phyloP scores from a whole-genome alignment of 2,888 invertebrate species.

The Tanytarsus gracilentus region DNA sequence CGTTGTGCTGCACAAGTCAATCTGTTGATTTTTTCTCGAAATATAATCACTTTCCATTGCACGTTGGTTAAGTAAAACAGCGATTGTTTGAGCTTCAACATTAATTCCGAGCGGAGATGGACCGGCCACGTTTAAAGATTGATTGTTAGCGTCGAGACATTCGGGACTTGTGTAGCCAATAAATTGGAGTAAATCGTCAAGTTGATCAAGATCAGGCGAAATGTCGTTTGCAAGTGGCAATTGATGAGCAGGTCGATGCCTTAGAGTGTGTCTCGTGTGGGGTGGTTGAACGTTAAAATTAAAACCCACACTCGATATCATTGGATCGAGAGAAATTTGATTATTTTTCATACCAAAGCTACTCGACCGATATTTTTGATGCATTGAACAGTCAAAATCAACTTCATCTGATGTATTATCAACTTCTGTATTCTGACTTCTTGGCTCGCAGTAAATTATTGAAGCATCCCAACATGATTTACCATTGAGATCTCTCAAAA shows the following conservation, averaged over 20 bases:
- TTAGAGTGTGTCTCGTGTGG: constrained; percentile 56
- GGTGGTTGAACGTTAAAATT: constrained; percentile 52
- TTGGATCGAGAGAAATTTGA: constrained; percentile 35
- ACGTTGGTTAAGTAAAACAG: constrained; percentile 72
- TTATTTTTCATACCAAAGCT: constrained; percentile 7
- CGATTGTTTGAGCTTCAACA: constrained; percentile 77
- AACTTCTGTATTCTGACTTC: constrained; percentile 33
- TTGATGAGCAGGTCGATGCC: constrained; percentile 63
- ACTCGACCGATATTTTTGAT: constrained; percentile 27
- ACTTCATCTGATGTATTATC: constrained; percentile 22
- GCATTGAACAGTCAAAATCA: constrained; percentile 14
- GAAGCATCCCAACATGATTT: constrained; percentile 96
- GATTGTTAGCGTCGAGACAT: constrained; percentile 56
- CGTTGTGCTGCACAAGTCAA: neutral
- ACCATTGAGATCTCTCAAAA: constrained; percentile 83
- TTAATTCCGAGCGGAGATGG: constrained; percentile 63
- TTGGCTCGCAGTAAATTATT: constrained; percentile 72
- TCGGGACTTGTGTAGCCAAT: constrained; percentile 89
- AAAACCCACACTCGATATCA: constrained; percentile 45
- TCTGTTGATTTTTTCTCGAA: constrained; percentile 37
- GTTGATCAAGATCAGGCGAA: constrained; percentile 80
- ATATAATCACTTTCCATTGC: constrained; percentile 73
- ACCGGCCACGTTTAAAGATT: constrained; percentile 70
- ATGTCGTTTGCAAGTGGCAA: constrained; percentile 73
- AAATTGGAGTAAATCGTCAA: constrained; percentile 84